A percentile compares a stretch with the other conserved stretches of the same genome.
These are phyloP conservation scores for Montipora sp. DNA, from an alignment of 64 coral and sea anemone species.

Conservation along the genomic window DNA sequence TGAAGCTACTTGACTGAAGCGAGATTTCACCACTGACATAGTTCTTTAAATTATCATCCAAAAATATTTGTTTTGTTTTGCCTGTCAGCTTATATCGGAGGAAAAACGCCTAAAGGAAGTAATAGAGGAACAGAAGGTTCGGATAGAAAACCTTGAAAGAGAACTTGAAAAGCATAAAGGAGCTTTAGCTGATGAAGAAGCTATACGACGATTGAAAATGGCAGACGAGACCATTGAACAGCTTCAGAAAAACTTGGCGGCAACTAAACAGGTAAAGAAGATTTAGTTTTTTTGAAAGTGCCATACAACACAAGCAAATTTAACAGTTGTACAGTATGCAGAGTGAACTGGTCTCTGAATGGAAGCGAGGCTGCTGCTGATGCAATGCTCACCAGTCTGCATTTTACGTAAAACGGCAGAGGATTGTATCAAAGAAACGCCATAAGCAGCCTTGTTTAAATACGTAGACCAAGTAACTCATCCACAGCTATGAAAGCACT, in stretches of 20 bases:
- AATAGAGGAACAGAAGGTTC: conserved; percentile 75
- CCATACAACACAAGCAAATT: too few species aligned
- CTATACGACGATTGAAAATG: conserved; percentile 86
- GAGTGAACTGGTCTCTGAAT: too few species aligned
- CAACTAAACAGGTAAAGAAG: conserved; percentile 87
- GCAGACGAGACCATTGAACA: conserved; percentile 95
- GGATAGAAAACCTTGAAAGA: conserved; percentile 72
- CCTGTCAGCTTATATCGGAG: conserved; percentile 65
- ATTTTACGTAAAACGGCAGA: too few species aligned
- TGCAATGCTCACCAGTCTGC: background rate
- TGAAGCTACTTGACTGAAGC: too few species aligned
- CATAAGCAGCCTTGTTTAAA: too few species aligned
- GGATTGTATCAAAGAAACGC: too few species aligned
- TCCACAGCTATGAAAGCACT: too few species aligned
- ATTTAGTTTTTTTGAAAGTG: background rate
- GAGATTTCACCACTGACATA: too few species aligned
- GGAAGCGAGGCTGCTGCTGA: too few species aligned
- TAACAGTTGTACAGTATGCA: too few species aligned
- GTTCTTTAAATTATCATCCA: too few species aligned
- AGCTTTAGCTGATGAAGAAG: conserved; percentile 91
- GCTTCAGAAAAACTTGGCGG: conserved; percentile 95
- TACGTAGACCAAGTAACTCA: too few species aligned
- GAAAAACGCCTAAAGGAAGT: conserved; percentile 82
- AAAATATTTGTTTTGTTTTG: background rate
- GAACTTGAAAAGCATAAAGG: conserved; percentile 96